Base-by-base conservation (phyloP, 2,113 vertebrate species). In the Electrona antarctica region DNA sequence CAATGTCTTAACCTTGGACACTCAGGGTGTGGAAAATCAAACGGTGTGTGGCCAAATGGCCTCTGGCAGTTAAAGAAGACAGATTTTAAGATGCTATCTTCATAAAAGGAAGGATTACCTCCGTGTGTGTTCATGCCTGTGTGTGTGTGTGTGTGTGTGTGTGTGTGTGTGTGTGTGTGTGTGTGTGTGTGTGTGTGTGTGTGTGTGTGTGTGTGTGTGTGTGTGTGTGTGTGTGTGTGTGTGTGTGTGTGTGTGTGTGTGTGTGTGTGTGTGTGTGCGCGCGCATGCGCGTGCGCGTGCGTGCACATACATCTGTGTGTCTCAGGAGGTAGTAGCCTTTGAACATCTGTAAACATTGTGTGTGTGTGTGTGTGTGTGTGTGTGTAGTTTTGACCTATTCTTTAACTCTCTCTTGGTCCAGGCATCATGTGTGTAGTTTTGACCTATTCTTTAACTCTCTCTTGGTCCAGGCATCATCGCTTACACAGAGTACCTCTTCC, bases 401-500 rank as follows among this genome's bases (percentile, higher is more conserved):
- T 81, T 79, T 89, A 87, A 87, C 79, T 76, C 80, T 62, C 41
- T 83, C 67, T 87, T 64, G 76, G 91, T 75, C 54, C 76, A 99
- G 97, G 98, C 90, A 95, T 99, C 91, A 97, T 99, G 29, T 45
- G 33, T 45, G 59, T 60, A 4, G 65, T 71, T 81, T 70, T 82
- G 82, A 82, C 84, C 85, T 79, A 79, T 82, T 77, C 78, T 81
- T 79, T 90, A 87, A 87, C 79, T 76, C 80, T 62, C 41, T 83
- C 67, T 87, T 64, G 76, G 91, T 75, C 54, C 76, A 99, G 97
- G 98, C 90, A 95, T 99, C 91, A 97, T 99, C 91, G 96, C 97
- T 73, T 99, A 99, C 85, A 99, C 98, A 15, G 98, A 99, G 81
- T 99, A 99, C 93, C 95, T 99, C 88, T 99, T 99, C 85, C 94